Conservation (phyloP, 2,888 invertebrate species). For the Eilema sororculum region DNA sequence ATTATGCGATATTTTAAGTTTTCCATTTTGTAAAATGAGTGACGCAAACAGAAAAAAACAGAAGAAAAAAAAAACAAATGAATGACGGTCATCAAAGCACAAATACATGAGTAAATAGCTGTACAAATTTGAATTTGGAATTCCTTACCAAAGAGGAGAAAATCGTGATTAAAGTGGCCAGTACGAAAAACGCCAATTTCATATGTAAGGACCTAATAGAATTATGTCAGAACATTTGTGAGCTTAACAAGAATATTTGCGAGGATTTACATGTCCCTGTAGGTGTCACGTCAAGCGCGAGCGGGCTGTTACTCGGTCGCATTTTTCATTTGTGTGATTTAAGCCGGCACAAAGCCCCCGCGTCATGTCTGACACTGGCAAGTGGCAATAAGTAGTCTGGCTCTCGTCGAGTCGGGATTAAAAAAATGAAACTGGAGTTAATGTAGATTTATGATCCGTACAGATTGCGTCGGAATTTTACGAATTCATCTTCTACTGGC, state of each 20-base stretch:
- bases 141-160: too few species aligned
- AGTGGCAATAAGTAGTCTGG: background rate
- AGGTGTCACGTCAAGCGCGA: background rate
- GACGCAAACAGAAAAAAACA: too few species aligned
- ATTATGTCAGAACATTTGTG: background rate
- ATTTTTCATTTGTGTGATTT: slow-evolving; percentile 1
- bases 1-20: too few species aligned
- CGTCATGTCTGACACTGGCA: background rate
- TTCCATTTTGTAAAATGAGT: too few species aligned
- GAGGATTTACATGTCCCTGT: background rate
- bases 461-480: background rate
- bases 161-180: too few species aligned
- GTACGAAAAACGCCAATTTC: too few species aligned
- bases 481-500: background rate
- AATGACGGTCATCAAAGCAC: too few species aligned
- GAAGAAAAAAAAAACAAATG: too few species aligned
- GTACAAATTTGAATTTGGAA: too few species aligned
- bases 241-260: background rate
- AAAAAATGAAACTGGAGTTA: background rate
- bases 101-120: too few species aligned
- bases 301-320: background rate
- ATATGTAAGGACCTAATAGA: too few species aligned
- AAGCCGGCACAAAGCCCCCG: background rate
- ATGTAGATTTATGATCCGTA: background rate
- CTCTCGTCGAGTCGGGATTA: background rate